Base-by-base conservation (phyloP, 2,797 vertebrate genomes). In the Brachyrhaphis roseni region DNA sequence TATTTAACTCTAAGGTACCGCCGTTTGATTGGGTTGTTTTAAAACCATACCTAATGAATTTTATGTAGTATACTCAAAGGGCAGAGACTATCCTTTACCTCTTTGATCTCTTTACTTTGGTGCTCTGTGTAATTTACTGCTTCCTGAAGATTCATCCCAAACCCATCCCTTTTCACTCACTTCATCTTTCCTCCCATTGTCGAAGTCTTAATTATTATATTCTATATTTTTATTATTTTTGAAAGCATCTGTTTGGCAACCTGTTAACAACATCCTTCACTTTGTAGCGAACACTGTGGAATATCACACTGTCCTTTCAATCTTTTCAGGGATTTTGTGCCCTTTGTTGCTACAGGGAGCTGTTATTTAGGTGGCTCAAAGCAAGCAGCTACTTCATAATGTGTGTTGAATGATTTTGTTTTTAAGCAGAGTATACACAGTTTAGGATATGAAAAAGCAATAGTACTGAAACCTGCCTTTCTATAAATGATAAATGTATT, bases 1-100 rank as follows among this genome's bases (percentile, higher is more conserved):
- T 45, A 46, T 72, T 79, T 71, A 23, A 92, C 90, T 87, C 88
- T 88, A 90, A 79, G 90, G 86, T 93, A 93, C 90, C 79, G 15
- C 53, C 71, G 36, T 81, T 84, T 71, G 49, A 45, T 88, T 85
- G 26, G 26, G 68, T 46, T 46, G 36, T 71, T 15, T 46, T 71
- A 15, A 46, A 71, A 28, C 68, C n/a, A 8, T 6, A 13, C 66
- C n/a, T 28, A 31, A 8, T 46, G n/a, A 72, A 72, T 43, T 72
- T 80, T 75, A 46, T 75, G 68, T 62, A 51, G 34, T 68, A 26
- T 13, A 68, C 10, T 68, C 23, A 1, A 72, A 72, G 43, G 43
- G 6, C 68, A 71, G 41, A 28, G 43, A 82, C 89, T 31, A 73
- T 51, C 89, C 84, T 88, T 91, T 89, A 76, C 81, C 71, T 78